phyloP scores from a whole-genome alignment of 2,888 invertebrate genomes.

The Hololepta plana region DNA sequence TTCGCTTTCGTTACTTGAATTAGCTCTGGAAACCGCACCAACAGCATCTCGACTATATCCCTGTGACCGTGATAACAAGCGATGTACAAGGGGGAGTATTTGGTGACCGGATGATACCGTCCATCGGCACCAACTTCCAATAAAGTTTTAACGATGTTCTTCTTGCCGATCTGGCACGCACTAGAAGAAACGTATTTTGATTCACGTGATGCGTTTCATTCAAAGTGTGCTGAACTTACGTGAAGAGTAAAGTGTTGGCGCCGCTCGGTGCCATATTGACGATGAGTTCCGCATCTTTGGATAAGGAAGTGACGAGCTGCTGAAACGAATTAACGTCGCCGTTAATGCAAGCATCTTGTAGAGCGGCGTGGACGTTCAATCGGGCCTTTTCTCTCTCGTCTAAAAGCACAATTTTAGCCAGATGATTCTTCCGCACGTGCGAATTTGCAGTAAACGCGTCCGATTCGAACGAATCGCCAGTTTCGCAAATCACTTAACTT shows the following conservation, averaged over 20 bases:
- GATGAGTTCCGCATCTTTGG: constrained; percentile 48
- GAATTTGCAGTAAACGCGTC: too few relatives aligned
- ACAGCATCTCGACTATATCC: constrained; percentile 55
- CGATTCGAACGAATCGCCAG: too few relatives aligned
- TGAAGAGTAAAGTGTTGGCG: constrained; percentile 70
- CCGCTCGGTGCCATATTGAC: constrained; percentile 80
- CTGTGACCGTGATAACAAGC: constrained; percentile 73
- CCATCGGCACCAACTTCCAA: constrained; percentile 75
- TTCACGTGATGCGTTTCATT: not conserved
- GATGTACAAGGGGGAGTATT: constrained; percentile 83
- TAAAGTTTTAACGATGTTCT: constrained; percentile 57
- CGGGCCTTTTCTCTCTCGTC: constrained; percentile 58
- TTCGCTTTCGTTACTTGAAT: constrained; percentile 37
- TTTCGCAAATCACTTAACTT: too few relatives aligned
- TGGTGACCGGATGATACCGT: constrained; percentile 74
- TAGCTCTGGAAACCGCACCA: constrained; percentile 63
- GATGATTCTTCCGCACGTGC: not conserved
- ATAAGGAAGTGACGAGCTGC: constrained; percentile 44
- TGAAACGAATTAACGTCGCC: constrained; percentile 51
- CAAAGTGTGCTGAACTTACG: constrained; percentile 35
- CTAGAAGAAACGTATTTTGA: too few relatives aligned
- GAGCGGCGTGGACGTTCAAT: constrained; percentile 51
- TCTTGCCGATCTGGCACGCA: constrained; percentile 71
- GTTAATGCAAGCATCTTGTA: constrained; percentile 59
- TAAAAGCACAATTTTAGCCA: constrained; percentile 19